A percentile compares a stretch with the other conserved stretches of the same genome.
These are phyloP conservation scores for Thaumetopoea pityocampa DNA, from an alignment of 1,140 invertebrate genomes.

Conservation along the genomic window DNA sequence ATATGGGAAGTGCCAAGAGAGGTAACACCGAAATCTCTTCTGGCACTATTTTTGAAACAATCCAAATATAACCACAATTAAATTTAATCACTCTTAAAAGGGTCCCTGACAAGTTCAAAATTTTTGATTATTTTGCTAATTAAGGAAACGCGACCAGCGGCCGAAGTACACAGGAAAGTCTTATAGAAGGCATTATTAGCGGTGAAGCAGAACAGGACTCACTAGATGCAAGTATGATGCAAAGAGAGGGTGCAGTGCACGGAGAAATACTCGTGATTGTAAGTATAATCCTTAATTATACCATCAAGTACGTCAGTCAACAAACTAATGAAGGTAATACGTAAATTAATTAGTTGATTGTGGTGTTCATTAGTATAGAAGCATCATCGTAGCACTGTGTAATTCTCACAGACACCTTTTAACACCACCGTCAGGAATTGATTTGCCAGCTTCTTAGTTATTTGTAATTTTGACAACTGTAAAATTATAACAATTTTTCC, in stretches of 20 bases:
- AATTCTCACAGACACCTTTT: slow-evolving; percentile 48
- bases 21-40: slow-evolving; percentile 56
- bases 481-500: slow-evolving; percentile 21
- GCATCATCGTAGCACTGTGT: slow-evolving; percentile 60
- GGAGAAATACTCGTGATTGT: slow-evolving; percentile 59
- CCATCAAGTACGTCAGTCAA: slow-evolving; percentile 28
- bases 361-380: slow-evolving; percentile 62
- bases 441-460: slow-evolving; percentile 70
- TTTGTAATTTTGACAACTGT: slow-evolving; percentile 34
- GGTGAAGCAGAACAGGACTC: slow-evolving; percentile 79
- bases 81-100: slow-evolving; percentile 43
- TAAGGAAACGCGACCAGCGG: slow-evolving; percentile 63
- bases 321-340: slow-evolving; percentile 50
- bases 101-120: slow-evolving; percentile 69
- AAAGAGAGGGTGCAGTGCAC: slow-evolving; percentile 50
- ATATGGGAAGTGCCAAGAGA: slow-evolving; percentile 61
- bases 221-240: slow-evolving; percentile 72
- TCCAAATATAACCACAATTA: slow-evolving; percentile 45
- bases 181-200: slow-evolving; percentile 80
- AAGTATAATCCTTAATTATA: slow-evolving; percentile 46
- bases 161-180: slow-evolving; percentile 67
- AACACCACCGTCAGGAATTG: slow-evolving; percentile 57
- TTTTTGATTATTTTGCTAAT: slow-evolving; percentile 73
- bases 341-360: slow-evolving; percentile 49
- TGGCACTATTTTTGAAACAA: slow-evolving; percentile 56